Evolutionary conservation across 2,113 vertebrate species (phyloP), one percentile per base, ranked within the genome.

Genomic region (Scopus umbretta): DNA sequence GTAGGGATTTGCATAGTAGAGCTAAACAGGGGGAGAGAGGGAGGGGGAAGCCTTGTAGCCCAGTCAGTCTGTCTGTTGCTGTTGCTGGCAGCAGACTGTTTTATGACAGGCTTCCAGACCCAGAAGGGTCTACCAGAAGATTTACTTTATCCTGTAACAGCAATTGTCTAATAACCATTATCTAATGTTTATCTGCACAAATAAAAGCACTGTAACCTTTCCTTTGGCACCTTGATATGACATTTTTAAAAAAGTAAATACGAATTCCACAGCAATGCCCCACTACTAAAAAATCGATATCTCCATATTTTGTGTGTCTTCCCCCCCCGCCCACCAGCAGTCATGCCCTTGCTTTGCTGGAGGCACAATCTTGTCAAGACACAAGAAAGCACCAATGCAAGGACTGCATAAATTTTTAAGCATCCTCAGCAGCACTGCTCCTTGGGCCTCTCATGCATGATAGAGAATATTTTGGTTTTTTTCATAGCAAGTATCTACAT

Each of bases 1-100:
- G 13, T 1, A 27, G 22, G 21, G 10, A 9, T 72, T 20, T 70
- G 11, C 22, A n/a, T 8, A 74, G 32, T 19, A 23, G n/a, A 71
- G 2, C 3, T 59, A 67, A 73, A 67, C 14, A 12, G 34, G 5
- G 0, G 4, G 1, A 0, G 9, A 73, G n/a, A n/a, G n/a, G n/a
- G n/a, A 12, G 34, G 5, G 0, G 4, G 1, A 0, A 73, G 27
- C 17, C 30, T 22, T 68, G 15, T 8, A 20, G 32, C 22, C 17
- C 25, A 34, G 17, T 21, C 59, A 32, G 5, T 42, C 11, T 43
- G 8, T 30, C 16, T 43, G 17, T 16, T 55, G 38, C 16, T 71
- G 11, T 53, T 76, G 10, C 22, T 65, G 80, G 59, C 29, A 61
- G 17, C 4, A 52, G 11, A 16, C 13, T 47, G 10, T 53, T 59